A percentile compares a stretch with the other conserved stretches of the same genome.
These are phyloP conservation scores for Ganaspis sp. DNA, from an alignment of 1,140 invertebrate genomes.

Conservation along the genomic window DNA sequence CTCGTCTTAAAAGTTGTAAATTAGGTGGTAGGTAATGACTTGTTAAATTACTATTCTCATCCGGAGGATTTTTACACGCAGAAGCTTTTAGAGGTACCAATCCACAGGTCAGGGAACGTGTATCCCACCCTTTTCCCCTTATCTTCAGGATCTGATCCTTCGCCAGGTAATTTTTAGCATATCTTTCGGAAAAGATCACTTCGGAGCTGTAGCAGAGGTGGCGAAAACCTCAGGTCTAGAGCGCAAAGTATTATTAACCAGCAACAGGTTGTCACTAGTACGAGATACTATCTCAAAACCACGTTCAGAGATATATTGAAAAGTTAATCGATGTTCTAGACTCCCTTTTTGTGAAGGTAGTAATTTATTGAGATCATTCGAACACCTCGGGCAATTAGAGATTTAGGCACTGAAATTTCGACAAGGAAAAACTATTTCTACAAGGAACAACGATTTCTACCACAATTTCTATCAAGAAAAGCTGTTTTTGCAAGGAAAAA, in stretches of 20 bases:
- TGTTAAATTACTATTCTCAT: conserved; percentile 52
- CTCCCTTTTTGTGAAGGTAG: too few relatives aligned
- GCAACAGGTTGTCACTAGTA: background rate
- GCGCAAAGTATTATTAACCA: conserved; percentile 64
- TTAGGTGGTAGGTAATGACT: conserved; percentile 14
- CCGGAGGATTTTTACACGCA: conserved; percentile 42
- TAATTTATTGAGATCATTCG: too few relatives aligned
- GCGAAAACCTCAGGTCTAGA: conserved; percentile 65
- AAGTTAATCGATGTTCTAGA: too few relatives aligned
- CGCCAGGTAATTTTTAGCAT: conserved; percentile 42
- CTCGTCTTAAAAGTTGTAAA: background rate
- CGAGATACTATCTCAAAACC: too few relatives aligned
- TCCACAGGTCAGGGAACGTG: conserved; percentile 20
- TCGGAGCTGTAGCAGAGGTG: conserved; percentile 46
- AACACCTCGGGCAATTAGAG: too few relatives aligned
- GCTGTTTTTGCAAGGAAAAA: too few relatives aligned
- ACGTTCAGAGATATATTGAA: too few relatives aligned
- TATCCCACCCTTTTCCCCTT: too few relatives aligned
- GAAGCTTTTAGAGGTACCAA: conserved; percentile 52
- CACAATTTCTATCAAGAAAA: too few relatives aligned
- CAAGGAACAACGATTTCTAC: too few relatives aligned
- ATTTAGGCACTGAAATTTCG: too few relatives aligned
- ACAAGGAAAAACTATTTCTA: too few relatives aligned
- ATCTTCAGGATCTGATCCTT: conserved; percentile 63
- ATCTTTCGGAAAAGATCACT: background rate